Base-by-base conservation (phyloP, 2,113 vertebrate species). In the Forbesichthys agassizii region DNA sequence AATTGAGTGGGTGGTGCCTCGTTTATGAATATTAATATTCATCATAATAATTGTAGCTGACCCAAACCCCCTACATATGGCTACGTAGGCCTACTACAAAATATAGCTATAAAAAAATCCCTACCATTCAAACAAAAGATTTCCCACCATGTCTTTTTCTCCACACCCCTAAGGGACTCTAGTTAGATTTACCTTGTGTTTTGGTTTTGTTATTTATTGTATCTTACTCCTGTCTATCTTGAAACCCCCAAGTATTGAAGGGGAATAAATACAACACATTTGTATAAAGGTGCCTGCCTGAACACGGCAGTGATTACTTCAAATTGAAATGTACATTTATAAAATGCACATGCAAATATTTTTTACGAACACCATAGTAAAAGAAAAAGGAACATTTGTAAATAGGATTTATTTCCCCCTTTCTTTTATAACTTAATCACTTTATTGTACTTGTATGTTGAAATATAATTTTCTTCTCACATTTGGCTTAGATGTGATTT, bases 181-280 rank as follows among this genome's bases (percentile, higher is more conserved):
- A 20, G 20, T 20, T 20, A 16, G 16, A 20, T 20, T 20, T 81
- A 76, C 79, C 84, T 57, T 78, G 67, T 84, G 64, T 79, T 80
- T 69, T 70, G 47, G 48, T 80, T 80, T 69, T 71, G 36, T 86
- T 91, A 93, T 93, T 93, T 93, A 93, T 93, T 92, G 82, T 61
- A 89, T 88, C 66, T 16, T 27, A 72, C 18, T 85, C 69, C 80
- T 85, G 82, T 64, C 57, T 57, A 4, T 73, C 66, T 79, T 67
- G 75, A 83, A 84, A 76, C 69, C 74, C 72, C 80, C 33, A 69
- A 87, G 69, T 79, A 75, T 82, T 77, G 59, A 71, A 73, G 70
- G 59, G 53, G 48, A 82, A 18, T 36, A 20, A 57, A 71, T 56
- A 14, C 14, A 72, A 62, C 53, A 75, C 18, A 33, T 51, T 6